These are phyloP conservation scores for Drosophila putrida DNA, from an alignment of 2,888 invertebrate species.

Conservation along the genomic window DNA sequence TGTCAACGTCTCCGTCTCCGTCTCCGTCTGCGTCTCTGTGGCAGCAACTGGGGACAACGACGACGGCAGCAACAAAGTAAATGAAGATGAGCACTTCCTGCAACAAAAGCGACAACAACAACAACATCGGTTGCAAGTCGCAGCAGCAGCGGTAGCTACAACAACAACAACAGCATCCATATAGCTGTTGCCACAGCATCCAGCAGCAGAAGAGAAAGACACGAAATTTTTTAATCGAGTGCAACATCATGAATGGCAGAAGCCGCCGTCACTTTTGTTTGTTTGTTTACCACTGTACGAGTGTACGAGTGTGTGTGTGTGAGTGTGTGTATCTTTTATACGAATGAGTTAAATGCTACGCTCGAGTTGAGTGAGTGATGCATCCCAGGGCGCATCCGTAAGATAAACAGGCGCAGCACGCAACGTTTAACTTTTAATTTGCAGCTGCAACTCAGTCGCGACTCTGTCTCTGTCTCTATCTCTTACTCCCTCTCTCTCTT, in stretches of 20 bases:
- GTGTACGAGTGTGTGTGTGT: slow-evolving; percentile 25
- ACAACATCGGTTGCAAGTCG: not conserved
- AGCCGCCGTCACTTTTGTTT: slow-evolving; percentile 67
- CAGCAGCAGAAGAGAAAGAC: slow-evolving; percentile 22
- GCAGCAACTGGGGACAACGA: slow-evolving; percentile 32
- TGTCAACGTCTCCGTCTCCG: slow-evolving; percentile 25
- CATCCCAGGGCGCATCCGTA: slow-evolving; percentile 81
- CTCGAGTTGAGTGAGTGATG: slow-evolving; percentile 81
- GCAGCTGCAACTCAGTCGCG: slow-evolving; percentile 54
- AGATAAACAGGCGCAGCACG: slow-evolving; percentile 80
- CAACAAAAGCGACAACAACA: slow-evolving; percentile 73
- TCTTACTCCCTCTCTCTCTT: slow-evolving; percentile 6
- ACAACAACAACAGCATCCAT: slow-evolving; percentile 39
- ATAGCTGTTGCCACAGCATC: slow-evolving; percentile 25
- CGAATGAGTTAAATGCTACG: slow-evolving; percentile 79
- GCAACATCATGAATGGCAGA: slow-evolving; percentile 79
- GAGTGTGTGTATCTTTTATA: slow-evolving; percentile 73
- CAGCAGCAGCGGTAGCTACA: not conserved
- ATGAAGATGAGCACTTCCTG: slow-evolving; percentile 82
- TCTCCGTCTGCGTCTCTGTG: slow-evolving; percentile 27
- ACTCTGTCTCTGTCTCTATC: slow-evolving; percentile 4
- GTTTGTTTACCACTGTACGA: slow-evolving; percentile 40
- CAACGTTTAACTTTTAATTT: slow-evolving; percentile 82
- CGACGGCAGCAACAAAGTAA: slow-evolving; percentile 66
- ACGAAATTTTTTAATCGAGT: slow-evolving; percentile 80